phyloP scores from a whole-genome alignment of 1,140 invertebrate genomes.

The Gyrodactylus salaris region DNA sequence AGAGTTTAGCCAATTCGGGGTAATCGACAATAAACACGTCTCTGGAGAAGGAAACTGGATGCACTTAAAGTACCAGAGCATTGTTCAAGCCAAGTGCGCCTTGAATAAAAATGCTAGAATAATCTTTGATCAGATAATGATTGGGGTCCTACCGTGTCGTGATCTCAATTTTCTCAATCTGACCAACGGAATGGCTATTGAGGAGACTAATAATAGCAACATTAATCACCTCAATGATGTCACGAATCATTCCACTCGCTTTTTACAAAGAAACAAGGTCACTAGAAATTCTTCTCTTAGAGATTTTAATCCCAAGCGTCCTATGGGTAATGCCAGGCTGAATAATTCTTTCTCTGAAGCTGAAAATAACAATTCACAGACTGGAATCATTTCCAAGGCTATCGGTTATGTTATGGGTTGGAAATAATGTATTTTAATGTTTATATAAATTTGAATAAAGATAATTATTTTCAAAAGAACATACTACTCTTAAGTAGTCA shows the following conservation, averaged over 20 bases:
- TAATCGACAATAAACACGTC: constrained; percentile 14
- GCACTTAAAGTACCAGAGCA: constrained; percentile 45
- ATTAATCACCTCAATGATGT: background rate
- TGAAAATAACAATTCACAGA: background rate
- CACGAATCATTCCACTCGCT: background rate
- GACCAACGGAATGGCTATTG: background rate
- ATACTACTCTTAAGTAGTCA: too few relatives aligned
- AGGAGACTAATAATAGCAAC: background rate
- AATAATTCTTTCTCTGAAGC: background rate
- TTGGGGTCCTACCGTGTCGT: background rate
- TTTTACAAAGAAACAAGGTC: background rate
- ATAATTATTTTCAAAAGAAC: too few relatives aligned
- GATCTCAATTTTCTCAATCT: background rate
- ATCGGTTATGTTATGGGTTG: background rate
- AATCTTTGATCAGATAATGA: background rate
- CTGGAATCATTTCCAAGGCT: background rate
- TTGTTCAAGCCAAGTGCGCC: constrained; percentile 42
- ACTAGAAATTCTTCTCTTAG: background rate
- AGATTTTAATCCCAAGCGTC: background rate
- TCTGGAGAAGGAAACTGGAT: constrained; percentile 54
- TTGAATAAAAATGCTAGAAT: constrained; percentile 46
- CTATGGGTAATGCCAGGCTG: background rate
- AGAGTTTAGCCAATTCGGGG: background rate
- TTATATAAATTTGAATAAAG: too few relatives aligned
- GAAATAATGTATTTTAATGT: background rate